These are phyloP conservation scores for Iselma pallidipennis DNA, from an alignment of 2,888 invertebrate genomes.

Conservation along the genomic window DNA sequence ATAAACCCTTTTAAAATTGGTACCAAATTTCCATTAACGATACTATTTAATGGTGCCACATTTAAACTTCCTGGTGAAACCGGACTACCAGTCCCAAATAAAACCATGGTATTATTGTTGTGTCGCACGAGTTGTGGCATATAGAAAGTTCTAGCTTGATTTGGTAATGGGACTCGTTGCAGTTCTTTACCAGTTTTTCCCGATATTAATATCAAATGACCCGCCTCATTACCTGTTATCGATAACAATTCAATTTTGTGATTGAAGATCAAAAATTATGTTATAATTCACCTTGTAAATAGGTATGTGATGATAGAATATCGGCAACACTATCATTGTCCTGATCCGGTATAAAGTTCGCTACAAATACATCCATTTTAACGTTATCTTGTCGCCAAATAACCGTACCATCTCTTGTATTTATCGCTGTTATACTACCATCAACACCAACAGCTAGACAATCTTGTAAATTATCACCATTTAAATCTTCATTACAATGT, in stretches of 20 bases:
- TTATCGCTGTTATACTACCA: constrained; percentile 69
- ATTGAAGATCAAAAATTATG: constrained; percentile 6
- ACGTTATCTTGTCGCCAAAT: constrained; percentile 65
- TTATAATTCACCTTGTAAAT: constrained; percentile 39
- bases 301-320: constrained; percentile 69
- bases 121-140: constrained; percentile 70
- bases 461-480: constrained; percentile 69
- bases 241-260: constrained; percentile 5
- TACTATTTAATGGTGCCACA: constrained; percentile 61
- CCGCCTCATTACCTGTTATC: constrained; percentile 51
- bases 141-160: constrained; percentile 70
- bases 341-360: constrained; percentile 71
- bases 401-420: constrained; percentile 66
- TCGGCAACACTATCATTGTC: constrained; percentile 72
- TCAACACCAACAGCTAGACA: constrained; percentile 75
- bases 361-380: constrained; percentile 67
- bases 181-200: constrained; percentile 70
- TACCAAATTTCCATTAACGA: constrained; percentile 60
- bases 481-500: constrained; percentile 73
- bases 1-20: constrained; percentile 8
- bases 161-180: constrained; percentile 65
- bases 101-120: constrained; percentile 65
- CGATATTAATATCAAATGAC: constrained; percentile 70
- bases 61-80: constrained; percentile 73
- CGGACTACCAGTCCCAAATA: constrained; percentile 77